phyloP scores from a whole-genome alignment of 30 jellyfish, hydroid and myxozoan species.

The Chironex yamaguchii region DNA sequence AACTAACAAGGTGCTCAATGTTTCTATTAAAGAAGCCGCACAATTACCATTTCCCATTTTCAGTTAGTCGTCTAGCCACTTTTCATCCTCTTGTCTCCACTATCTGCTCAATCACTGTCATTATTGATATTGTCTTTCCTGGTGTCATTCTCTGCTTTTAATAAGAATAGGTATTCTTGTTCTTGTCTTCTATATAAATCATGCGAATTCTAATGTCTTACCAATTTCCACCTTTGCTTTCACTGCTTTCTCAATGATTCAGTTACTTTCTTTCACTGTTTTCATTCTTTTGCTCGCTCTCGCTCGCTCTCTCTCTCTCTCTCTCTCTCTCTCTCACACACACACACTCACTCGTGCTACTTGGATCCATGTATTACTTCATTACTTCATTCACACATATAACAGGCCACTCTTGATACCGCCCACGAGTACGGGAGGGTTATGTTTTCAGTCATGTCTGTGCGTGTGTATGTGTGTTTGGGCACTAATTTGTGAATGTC shows the following conservation, averaged over 20 bases:
- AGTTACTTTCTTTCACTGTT: background rate
- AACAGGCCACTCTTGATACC: background rate
- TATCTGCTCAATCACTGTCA: background rate
- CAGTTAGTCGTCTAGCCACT: background rate
- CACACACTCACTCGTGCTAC: background rate
- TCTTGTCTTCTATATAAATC: background rate
- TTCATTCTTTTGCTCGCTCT: too few species aligned
- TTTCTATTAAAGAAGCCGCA: background rate
- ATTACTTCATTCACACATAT: background rate
- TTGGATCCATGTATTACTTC: background rate
- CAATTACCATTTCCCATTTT: background rate
- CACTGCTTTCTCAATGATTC: background rate
- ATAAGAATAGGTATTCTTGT: background rate
- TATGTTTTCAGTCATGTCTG: too few species aligned
- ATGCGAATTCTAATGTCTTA: background rate
- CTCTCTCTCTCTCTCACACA: too few species aligned
- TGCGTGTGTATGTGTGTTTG: too few species aligned
- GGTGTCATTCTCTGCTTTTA: background rate
- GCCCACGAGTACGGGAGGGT: too few species aligned
- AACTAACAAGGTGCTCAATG: background rate
- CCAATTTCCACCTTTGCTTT: background rate
- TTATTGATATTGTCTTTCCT: background rate
- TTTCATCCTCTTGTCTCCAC: background rate
- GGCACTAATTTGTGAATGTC: too few species aligned
- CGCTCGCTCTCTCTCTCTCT: too few species aligned